Evolutionary conservation across 2,797 vertebrate species (phyloP), one percentile per base, ranked within the genome.

Genomic region (Microtus obscurus): DNA sequence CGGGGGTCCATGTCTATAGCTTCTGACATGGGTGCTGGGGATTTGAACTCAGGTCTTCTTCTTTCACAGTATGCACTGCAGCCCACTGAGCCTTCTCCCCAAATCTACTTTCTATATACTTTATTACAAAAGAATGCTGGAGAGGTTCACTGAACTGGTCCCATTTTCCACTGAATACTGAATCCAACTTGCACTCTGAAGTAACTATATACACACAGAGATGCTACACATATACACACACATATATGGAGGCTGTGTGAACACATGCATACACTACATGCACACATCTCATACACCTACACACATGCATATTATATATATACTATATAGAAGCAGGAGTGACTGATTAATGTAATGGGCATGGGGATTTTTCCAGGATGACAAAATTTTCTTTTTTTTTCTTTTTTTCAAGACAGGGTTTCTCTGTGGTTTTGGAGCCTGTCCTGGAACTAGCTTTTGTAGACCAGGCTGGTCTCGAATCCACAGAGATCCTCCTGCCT

Each of bases 71-170:
- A 51, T 1, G 1, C 6, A 51, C 63, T n/a, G 29, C 56, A 7
- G 40, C 14, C 16, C 48, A 53, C 34, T 1, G 23, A 86, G 45
- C 31, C 31, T 7, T 67, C 34, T 69, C 34, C 29, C 13, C 65
- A 86, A 65, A 51, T 21, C 21, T 34, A 45, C 43, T 85, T 85
- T 31, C 11, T 7, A 51, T 40, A 65, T 48, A 31, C 63, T 76
- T 85, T 29, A 74, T 76, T 81, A 81, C 65, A 51, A 94, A 94
- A 87, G 53, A 85, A 87, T 94, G 40, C 56, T 63, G 37, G 89
- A 71, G 29, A 79, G 43, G 65, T 37, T 92, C 71, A 83, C 17
- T 83, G 31, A 94, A 73, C 40, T 83, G 34, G 40, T 78, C 37
- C 88, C 21, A 61, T 73, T 31, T 80, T n/a, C 51, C 48, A 74